These are phyloP conservation scores for Camelus dromedarius DNA, from an alignment of 2,113 vertebrate species.

Conservation along the genomic window DNA sequence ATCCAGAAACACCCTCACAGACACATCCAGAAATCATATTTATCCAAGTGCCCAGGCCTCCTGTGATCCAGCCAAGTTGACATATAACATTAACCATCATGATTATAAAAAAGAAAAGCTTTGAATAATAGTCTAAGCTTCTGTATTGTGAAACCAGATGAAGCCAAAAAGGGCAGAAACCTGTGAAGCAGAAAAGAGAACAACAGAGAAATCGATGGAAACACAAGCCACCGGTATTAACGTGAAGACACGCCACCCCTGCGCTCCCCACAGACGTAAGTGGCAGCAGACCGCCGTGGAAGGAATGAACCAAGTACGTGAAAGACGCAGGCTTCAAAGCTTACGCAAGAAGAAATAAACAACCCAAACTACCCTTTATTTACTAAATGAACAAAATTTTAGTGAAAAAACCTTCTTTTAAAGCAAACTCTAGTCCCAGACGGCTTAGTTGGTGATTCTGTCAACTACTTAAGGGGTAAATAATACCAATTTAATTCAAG, in stretches of 20 bases:
- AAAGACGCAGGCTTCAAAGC: not conserved
- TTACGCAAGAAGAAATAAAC: not conserved
- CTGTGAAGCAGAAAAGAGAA: not conserved
- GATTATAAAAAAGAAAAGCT: not conserved
- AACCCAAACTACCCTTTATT: not conserved
- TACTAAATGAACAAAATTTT: not conserved
- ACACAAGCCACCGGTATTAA: not conserved
- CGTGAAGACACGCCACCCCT: not conserved
- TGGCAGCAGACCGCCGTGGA: not conserved
- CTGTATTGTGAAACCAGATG: not conserved
- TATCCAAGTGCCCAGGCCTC: not conserved
- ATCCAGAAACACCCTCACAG: not conserved
- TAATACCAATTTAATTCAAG: not conserved
- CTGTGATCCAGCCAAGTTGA: not conserved
- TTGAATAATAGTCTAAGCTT: not conserved
- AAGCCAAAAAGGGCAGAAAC: not conserved
- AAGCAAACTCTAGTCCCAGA: not conserved
- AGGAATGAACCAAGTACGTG: not conserved
- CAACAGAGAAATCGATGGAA: not conserved
- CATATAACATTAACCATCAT: not conserved
- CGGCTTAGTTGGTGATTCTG: not conserved
- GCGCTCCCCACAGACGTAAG: not conserved
- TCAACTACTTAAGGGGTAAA: not conserved
- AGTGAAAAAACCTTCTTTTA: not conserved
- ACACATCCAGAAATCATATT: not conserved